Evolutionary conservation across 2,888 invertebrate species (phyloP).

Genomic region (Punctoribates punctum): DNA sequence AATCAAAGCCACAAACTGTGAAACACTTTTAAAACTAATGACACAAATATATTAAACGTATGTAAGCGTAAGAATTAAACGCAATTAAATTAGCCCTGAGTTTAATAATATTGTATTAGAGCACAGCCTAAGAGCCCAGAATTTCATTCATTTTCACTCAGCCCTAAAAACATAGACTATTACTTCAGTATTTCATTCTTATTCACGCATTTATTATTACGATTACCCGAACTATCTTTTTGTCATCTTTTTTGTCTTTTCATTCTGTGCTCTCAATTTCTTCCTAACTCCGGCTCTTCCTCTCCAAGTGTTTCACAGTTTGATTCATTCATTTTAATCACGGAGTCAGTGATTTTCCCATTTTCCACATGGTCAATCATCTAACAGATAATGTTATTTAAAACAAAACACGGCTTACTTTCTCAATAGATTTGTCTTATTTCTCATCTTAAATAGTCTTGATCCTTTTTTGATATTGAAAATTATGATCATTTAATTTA

Average conservation of each 20-base stretch:
- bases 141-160: too few species aligned
- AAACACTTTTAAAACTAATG: not conserved
- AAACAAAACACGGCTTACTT: not conserved
- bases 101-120: not conserved
- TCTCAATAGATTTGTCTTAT: not conserved
- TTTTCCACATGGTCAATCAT: not conserved
- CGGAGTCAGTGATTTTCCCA: not conserved
- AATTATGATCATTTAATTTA: too few species aligned
- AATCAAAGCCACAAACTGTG: too few species aligned
- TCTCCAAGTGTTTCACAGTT: not conserved
- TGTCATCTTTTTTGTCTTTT: not conserved
- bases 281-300: not conserved
- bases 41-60: not conserved
- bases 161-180: not conserved
- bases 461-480: too few species aligned
- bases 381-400: not conserved
- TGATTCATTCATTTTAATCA: not conserved
- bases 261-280: not conserved
- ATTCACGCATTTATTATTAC: slow-evolving; percentile 12
- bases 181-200: not conserved
- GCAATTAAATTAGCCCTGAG: slow-evolving; percentile 18
- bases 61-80: slow-evolving; percentile 29
- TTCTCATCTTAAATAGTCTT: not conserved
- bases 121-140: too few species aligned
- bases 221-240: not conserved